phyloP scores from a whole-genome alignment of 2,113 vertebrate genomes.

The Benitochromis conjunctus region DNA sequence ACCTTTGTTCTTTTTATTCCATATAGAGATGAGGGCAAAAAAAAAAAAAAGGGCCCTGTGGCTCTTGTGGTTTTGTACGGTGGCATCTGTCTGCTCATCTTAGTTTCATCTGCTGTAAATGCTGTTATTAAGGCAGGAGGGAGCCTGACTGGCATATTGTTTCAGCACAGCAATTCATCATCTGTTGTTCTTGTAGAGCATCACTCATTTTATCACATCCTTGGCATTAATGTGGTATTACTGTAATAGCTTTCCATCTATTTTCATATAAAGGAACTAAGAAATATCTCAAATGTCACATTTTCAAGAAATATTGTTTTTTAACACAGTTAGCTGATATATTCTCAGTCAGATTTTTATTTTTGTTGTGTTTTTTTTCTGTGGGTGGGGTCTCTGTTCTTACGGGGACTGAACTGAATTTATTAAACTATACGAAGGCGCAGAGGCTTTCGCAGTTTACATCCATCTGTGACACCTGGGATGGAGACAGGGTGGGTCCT shows the following conservation, averaged over 20 bases:
- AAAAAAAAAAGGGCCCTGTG: neutral
- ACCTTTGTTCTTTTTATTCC: slow-evolving; percentile 8
- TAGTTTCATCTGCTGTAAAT: neutral
- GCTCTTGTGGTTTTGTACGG: neutral
- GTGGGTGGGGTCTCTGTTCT: neutral
- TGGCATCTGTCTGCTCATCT: slow-evolving; percentile 12
- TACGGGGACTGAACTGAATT: neutral
- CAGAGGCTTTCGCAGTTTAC: neutral
- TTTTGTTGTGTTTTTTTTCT: neutral
- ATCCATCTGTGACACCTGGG: slow-evolving; percentile 28
- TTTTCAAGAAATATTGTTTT: neutral
- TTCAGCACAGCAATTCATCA: slow-evolving; percentile 17
- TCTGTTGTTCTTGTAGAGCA: neutral
- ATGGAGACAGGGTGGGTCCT: slow-evolving; percentile 27
- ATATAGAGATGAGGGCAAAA: neutral
- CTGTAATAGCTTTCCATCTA: neutral
- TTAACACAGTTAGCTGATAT: neutral
- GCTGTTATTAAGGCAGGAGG: slow-evolving; percentile 11
- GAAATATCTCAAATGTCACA: neutral
- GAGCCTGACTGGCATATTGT: neutral
- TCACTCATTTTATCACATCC: slow-evolving; percentile 7
- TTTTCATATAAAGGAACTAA: slow-evolving; percentile 1
- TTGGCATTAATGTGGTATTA: slow-evolving; percentile 10
- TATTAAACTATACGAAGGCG: neutral
- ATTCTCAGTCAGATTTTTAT: neutral